A percentile compares a stretch with the other conserved stretches of the same genome.
phyloP scores from a whole-genome alignment of 2,888 invertebrate genomes.

The Molorchus minor region DNA sequence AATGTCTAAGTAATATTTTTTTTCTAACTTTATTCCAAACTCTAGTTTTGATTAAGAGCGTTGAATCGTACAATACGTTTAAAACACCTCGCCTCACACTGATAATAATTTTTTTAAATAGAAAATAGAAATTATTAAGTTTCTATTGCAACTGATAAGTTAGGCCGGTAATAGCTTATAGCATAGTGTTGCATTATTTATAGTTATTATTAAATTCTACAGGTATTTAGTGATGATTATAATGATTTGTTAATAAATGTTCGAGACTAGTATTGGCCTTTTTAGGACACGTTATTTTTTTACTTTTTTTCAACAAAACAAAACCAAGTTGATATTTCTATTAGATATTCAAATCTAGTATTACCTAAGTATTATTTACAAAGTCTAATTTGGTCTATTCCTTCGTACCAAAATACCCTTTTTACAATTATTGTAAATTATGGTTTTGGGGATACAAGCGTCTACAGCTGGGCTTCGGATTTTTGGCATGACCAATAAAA shows the following conservation, averaged over 20 bases:
- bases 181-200: constrained; percentile 35
- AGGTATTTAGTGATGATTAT: too few relatives aligned
- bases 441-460: too few relatives aligned
- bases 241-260: constrained; percentile 37
- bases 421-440: too few relatives aligned
- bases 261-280: constrained; percentile 46
- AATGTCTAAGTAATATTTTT: too few relatives aligned
- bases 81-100: constrained; percentile 9
- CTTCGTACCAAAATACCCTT: too few relatives aligned
- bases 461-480: too few relatives aligned
- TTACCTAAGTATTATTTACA: too few relatives aligned
- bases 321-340: too few relatives aligned
- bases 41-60: neutral
- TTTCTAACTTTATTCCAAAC: too few relatives aligned
- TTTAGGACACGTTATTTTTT: constrained; percentile 23
- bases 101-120: constrained; percentile 27
- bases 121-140: constrained; percentile 15
- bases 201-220: constrained; percentile 34
- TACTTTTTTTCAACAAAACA: constrained; percentile 12
- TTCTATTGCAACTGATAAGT: constrained; percentile 40
- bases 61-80: neutral
- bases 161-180: constrained; percentile 43
- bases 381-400: too few relatives aligned
- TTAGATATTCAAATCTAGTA: too few relatives aligned
- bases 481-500: too few relatives aligned